phyloP scores from a whole-genome alignment of 1,140 invertebrate species.

The Drosophila triauraria region DNA sequence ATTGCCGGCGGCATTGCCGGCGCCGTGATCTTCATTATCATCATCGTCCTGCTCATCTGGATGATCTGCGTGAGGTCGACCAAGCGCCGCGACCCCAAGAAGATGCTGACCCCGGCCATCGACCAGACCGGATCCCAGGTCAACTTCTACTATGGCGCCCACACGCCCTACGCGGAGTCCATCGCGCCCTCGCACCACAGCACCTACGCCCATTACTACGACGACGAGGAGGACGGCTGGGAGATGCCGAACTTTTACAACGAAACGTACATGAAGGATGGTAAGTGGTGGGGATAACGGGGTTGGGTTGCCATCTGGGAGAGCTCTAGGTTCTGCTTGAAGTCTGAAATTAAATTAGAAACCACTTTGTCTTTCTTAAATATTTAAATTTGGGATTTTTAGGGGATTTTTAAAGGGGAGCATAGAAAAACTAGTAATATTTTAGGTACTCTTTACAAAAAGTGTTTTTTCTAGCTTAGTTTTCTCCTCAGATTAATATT shows the following conservation, averaged over 20 bases:
- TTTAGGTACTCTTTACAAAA: too few species aligned
- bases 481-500: too few species aligned
- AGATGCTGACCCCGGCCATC: conserved; percentile 93
- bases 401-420: too few species aligned
- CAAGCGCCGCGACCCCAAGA: conserved; percentile 94
- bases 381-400: too few species aligned
- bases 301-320: not conserved
- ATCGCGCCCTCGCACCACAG: conserved; percentile 98
- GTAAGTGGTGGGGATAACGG: conserved; percentile 85
- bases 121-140: conserved; percentile 96
- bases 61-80: conserved; percentile 97
- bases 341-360: not conserved
- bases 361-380: not conserved
- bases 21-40: conserved; percentile 95
- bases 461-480: too few species aligned
- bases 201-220: conserved; percentile 97
- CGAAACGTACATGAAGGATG: conserved; percentile 98
- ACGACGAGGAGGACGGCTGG: conserved; percentile 97
- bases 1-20: conserved; percentile 97
- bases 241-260: conserved; percentile 99
- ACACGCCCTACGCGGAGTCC: conserved; percentile 95
- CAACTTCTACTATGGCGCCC: conserved; percentile 97
- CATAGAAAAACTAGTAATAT: too few species aligned
- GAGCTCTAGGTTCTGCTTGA: not conserved
- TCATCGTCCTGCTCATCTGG: conserved; percentile 96